phyloP scores from a whole-genome alignment of 2,888 invertebrate genomes.

The Lasioglossum villosulum region DNA sequence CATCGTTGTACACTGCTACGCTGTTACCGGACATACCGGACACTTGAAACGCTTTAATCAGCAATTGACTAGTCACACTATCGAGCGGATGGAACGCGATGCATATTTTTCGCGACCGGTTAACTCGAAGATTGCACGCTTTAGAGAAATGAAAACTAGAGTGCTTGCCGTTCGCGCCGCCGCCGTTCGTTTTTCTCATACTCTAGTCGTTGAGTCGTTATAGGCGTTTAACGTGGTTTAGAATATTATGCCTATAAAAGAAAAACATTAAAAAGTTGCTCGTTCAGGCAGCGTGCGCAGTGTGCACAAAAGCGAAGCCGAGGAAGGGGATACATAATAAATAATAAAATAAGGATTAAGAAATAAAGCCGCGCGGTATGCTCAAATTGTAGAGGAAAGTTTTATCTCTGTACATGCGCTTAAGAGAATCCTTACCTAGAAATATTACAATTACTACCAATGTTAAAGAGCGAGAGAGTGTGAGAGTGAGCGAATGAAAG shows the following conservation, averaged over 20 bases:
- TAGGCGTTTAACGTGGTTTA: constrained; percentile 58
- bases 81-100: not conserved
- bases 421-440: constrained; percentile 67
- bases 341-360: constrained; percentile 36
- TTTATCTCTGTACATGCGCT: constrained; percentile 73
- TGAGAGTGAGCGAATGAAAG: not conserved
- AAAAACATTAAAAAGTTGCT: constrained; percentile 18
- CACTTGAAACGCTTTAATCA: not conserved
- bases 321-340: constrained; percentile 37
- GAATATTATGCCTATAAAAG: constrained; percentile 37
- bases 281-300: constrained; percentile 23
- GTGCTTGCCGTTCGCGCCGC: constrained; percentile 24
- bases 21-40: too few species aligned
- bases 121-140: not conserved
- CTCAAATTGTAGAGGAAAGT: constrained; percentile 79
- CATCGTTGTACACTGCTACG: too few species aligned
- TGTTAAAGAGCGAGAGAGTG: constrained; percentile 12
- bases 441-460: constrained; percentile 55
- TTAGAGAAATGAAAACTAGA: not conserved
- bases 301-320: constrained; percentile 29
- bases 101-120: not conserved
- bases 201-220: constrained; percentile 64
- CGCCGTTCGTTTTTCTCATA: constrained; percentile 35
- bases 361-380: constrained; percentile 78
- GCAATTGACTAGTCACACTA: not conserved